Base-by-base conservation (phyloP, 2,888 invertebrate genomes). In the Napeogenes sylphis region DNA sequence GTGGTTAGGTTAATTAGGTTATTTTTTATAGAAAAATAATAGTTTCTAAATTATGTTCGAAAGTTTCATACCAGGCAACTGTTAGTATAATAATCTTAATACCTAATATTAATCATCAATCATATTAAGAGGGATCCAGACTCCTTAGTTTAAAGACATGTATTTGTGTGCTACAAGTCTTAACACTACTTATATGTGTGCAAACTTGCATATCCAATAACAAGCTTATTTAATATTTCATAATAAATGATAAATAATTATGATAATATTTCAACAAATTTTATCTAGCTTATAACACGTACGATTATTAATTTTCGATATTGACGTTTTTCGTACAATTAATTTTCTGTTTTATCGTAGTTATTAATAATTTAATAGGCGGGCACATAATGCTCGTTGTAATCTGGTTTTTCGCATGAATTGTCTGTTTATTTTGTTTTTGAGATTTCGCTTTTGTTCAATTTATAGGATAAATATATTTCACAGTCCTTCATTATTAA, bases 211-310 rank as follows among this genome's bases (percentile, higher is more conserved):
- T 35, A 6, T 38, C 45, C 64, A 58, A 38, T 53, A 56, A 54
- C 46, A 38, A 38, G 38, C 58, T 45, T 62, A 38, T 64, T 62
- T 62, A 56, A 62, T 59, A 56, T 54, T 59, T 45, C 62, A 64
- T 64, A 54, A 62, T 64, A 61, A 59, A 62, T 64, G 64, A 56
- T 57, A 30, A 38, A 58, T 55, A 32, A 5, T 45, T 30, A 33
- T 62, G 45, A 56, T 56, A 62, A 54, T 59, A 59, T 45, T 59
- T 58, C 59, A 62, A 45, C 62, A 56, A 51, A 62, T 62, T 56
- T 56, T 62, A 42, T 42, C 42, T 42, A 42, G 42, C 42, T 42
- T 42, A 42, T 42, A 42, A 42, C 42, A 42, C 42, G 42, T 42
- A 6, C 30, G 51, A 30, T 51, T 51, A 30, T 30, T 51, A 51